A percentile compares a stretch with the other conserved stretches of the same genome.
Evolutionary conservation across 2,113 vertebrate species (phyloP).

Genomic region (Paralichthys olivaceus): DNA sequence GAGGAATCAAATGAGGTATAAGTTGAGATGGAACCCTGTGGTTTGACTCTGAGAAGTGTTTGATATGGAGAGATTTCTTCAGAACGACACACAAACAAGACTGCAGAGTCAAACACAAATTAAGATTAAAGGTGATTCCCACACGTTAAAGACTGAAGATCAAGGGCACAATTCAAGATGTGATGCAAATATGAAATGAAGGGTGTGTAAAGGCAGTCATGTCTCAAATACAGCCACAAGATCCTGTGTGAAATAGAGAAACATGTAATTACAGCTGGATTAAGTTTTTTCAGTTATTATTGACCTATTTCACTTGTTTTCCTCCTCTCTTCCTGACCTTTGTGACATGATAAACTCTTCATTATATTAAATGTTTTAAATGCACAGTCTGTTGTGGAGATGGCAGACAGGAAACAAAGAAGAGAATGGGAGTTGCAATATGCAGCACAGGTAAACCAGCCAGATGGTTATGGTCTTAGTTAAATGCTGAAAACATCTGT

Average conservation of each 20-base stretch:
- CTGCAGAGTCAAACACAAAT: not conserved
- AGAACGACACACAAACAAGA: not conserved
- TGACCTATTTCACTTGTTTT: too few relatives aligned
- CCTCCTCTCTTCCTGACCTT: too few relatives aligned
- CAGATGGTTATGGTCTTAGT: not conserved
- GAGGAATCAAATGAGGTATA: slow-evolving; percentile 7
- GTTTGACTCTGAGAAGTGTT: slow-evolving; percentile 2
- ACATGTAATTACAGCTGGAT: too few relatives aligned
- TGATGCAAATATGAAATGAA: not conserved
- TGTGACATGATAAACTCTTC: not conserved
- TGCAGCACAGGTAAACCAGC: not conserved
- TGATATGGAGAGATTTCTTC: slow-evolving; percentile 25
- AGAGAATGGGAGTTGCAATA: too few relatives aligned
- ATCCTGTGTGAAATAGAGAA: too few relatives aligned
- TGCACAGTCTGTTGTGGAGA: not conserved
- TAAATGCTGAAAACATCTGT: not conserved
- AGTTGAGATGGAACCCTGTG: not conserved
- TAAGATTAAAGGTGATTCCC: too few relatives aligned
- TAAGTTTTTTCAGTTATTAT: too few relatives aligned
- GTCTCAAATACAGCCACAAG: too few relatives aligned
- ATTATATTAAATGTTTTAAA: not conserved
- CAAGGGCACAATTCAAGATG: not conserved
- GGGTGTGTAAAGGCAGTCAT: too few relatives aligned
- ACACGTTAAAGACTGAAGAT: not conserved
- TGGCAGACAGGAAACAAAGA: not conserved